These are phyloP conservation scores for Stenodera caucasica DNA, from an alignment of 2,888 invertebrate genomes.

Conservation along the genomic window DNA sequence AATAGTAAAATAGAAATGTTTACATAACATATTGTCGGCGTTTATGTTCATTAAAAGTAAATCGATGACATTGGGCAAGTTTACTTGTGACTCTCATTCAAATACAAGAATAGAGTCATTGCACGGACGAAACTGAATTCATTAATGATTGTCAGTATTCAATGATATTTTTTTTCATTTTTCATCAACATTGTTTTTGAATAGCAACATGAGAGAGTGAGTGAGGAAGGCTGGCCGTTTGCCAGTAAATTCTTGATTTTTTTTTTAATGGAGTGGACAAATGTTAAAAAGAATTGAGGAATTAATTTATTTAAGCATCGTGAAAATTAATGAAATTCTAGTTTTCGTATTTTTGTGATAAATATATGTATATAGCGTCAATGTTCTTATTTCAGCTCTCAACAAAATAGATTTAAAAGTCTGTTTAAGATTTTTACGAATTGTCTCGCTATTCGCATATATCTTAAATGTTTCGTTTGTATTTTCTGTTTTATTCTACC, in stretches of 20 bases:
- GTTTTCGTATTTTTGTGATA: slow-evolving; percentile 25
- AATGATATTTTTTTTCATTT: slow-evolving; percentile 19
- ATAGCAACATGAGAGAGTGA: neutral
- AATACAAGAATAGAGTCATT: slow-evolving; percentile 34
- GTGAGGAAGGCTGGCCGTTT: neutral
- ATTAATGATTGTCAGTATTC: slow-evolving; percentile 37
- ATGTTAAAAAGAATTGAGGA: slow-evolving; percentile 33
- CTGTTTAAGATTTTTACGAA: slow-evolving; percentile 34
- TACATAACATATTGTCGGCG: slow-evolving; percentile 9
- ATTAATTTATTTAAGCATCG: slow-evolving; percentile 29
- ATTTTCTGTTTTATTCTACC: slow-evolving; percentile 22
- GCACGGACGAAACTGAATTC: slow-evolving; percentile 31
- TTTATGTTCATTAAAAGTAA: slow-evolving; percentile 12
- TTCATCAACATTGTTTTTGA: neutral
- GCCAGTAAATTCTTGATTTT: neutral
- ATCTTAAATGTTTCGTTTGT: slow-evolving; percentile 32
- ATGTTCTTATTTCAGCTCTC: slow-evolving; percentile 27
- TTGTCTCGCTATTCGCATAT: slow-evolving; percentile 36
- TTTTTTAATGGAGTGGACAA: slow-evolving; percentile 32
- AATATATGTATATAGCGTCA: slow-evolving; percentile 21
- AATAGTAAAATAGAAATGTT: neutral
- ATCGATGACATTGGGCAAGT: neutral
- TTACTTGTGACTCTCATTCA: slow-evolving; percentile 21
- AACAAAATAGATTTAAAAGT: slow-evolving; percentile 37
- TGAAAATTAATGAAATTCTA: slow-evolving; percentile 27